Conservation (phyloP, 1,140 invertebrate species). For the Pinna nobilis region DNA sequence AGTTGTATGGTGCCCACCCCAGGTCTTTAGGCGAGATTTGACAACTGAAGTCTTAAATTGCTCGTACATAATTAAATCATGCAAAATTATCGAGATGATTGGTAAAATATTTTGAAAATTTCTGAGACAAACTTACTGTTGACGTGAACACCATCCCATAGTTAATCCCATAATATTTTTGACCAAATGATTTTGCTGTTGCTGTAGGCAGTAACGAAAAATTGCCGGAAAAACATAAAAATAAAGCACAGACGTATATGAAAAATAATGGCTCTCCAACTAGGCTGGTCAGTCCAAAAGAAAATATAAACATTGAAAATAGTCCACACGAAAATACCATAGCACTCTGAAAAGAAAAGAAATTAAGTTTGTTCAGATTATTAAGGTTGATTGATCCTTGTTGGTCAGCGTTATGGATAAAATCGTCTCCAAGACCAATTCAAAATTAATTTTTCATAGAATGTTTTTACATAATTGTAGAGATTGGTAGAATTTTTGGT, state of each 20-base stretch:
- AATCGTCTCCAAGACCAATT: no score
- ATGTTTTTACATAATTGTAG: no score
- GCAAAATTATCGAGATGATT: background rate
- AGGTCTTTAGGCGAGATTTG: background rate
- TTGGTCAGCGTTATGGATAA: no score
- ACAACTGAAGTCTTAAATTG: background rate
- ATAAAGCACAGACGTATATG: constrained; percentile 61
- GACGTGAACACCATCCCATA: constrained; percentile 65
- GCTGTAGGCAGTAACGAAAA: constrained; percentile 63
- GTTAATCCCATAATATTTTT: constrained; percentile 50
- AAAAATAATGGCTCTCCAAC: constrained; percentile 55
- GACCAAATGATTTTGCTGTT: constrained; percentile 58
- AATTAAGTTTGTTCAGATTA: background rate
- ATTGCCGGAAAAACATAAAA: constrained; percentile 61
- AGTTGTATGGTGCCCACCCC: no score
- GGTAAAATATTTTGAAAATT: background rate
- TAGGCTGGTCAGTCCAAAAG: constrained; percentile 45
- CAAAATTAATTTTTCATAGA: no score
- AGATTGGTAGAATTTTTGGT: no score
- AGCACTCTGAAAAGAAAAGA: constrained; percentile 49
- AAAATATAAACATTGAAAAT: constrained; percentile 45
- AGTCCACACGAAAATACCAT: constrained; percentile 38
- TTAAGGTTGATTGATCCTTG: no score
- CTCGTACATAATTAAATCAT: background rate
- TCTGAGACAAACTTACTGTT: constrained; percentile 43